Evolutionary conservation across 2,888 invertebrate genomes (phyloP).

Genomic region (Branchellion lobata): DNA sequence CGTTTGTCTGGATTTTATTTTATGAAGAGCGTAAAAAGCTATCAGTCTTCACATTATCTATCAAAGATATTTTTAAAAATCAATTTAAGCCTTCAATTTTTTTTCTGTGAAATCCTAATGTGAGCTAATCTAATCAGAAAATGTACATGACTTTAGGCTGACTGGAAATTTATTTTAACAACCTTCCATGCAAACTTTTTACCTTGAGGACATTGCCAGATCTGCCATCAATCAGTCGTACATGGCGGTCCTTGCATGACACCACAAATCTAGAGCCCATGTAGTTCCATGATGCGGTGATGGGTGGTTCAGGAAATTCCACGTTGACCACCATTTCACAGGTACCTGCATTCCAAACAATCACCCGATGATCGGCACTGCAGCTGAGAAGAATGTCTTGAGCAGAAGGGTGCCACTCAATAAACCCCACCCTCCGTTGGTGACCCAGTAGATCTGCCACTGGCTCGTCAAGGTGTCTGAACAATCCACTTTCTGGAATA

Average conservation of each 20-base stretch:
- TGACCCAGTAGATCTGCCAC: slow-evolving; percentile 84
- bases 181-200: not conserved
- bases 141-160: no score
- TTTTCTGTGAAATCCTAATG: no score
- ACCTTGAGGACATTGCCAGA: slow-evolving; percentile 73
- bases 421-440: slow-evolving; percentile 82
- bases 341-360: slow-evolving; percentile 88
- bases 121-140: no score
- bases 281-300: slow-evolving; percentile 84
- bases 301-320: slow-evolving; percentile 83
- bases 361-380: slow-evolving; percentile 71
- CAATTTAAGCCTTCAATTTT: no score
- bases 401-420: slow-evolving; percentile 91
- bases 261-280: slow-evolving; percentile 86
- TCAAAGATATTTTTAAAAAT: no score
- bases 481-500: slow-evolving; percentile 83
- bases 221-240: slow-evolving; percentile 83
- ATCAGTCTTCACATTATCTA: no score
- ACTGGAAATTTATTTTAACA: slow-evolving; percentile 12
- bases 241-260: slow-evolving; percentile 87
- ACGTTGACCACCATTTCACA: slow-evolving; percentile 82
- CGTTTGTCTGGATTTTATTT: no score
- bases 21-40: no score
- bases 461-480: slow-evolving; percentile 68
- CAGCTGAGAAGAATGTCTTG: slow-evolving; percentile 87